Percentiles rank a stretch among this genome's conserved stretches.
These are phyloP conservation scores for Clarias fuscus DNA, from an alignment of 2,797 vertebrate genomes.

Conservation along the genomic window DNA sequence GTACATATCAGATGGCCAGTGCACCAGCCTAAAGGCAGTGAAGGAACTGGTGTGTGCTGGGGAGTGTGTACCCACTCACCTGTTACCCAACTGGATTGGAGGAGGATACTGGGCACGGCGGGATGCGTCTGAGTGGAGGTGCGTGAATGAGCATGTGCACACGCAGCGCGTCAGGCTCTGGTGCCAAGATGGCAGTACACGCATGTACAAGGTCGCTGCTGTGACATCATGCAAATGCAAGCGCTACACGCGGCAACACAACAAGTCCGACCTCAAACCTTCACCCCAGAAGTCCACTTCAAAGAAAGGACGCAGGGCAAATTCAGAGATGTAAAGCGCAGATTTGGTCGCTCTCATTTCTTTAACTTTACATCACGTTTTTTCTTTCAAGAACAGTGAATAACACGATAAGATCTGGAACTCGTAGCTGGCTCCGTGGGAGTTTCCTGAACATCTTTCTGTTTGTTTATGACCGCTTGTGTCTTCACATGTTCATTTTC, in stretches of 20 bases:
- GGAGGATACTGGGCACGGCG: slow-evolving; percentile 86
- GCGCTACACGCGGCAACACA: slow-evolving; percentile 87
- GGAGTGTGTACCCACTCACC: slow-evolving; percentile 86
- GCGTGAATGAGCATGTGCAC: slow-evolving; percentile 86
- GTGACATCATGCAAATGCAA: slow-evolving; percentile 96
- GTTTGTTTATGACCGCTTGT: background rate
- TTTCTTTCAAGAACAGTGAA: background rate
- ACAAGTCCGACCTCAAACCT: slow-evolving; percentile 84
- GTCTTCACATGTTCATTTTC: background rate
- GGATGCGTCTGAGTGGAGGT: slow-evolving; percentile 88
- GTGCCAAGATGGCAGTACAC: slow-evolving; percentile 87
- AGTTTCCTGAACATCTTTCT: background rate
- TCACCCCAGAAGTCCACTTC: slow-evolving; percentile 67
- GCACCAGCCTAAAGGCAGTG: slow-evolving; percentile 90
- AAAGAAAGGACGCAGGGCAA: background rate
- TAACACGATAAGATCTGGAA: background rate
- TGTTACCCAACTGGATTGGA: slow-evolving; percentile 94
- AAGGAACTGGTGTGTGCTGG: slow-evolving; percentile 96
- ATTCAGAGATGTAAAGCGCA: background rate
- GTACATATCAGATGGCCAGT: slow-evolving; percentile 96
- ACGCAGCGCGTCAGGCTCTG: slow-evolving; percentile 90
- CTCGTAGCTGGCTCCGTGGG: background rate
- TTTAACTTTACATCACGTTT: background rate
- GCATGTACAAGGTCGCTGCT: slow-evolving; percentile 93
- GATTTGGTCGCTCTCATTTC: background rate